Conservation (phyloP, 1,140 invertebrate genomes). For the Whitmania pigra region DNA sequence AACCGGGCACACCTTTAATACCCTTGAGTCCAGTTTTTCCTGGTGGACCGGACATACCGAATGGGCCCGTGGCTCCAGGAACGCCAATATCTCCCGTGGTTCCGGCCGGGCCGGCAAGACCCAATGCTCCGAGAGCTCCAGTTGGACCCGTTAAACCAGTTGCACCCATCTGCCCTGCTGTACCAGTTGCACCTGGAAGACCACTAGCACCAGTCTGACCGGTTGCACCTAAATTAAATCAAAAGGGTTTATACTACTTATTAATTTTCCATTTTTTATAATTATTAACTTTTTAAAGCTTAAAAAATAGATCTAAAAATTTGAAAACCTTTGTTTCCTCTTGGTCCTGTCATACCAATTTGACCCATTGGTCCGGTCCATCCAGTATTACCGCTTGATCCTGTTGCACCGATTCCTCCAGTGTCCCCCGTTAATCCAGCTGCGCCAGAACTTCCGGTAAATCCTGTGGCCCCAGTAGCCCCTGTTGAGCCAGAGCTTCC, state of each 20-base stretch:
- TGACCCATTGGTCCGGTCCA: neutral
- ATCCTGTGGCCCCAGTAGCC: neutral
- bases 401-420: slow-evolving; percentile 2
- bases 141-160: neutral
- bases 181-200: neutral
- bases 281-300: no score
- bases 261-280: no score
- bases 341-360: neutral
- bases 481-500: neutral
- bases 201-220: slow-evolving; percentile 11
- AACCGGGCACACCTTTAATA: neutral
- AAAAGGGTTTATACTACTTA: no score
- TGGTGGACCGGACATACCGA: neutral
- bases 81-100: neutral
- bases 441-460: slow-evolving; percentile 19
- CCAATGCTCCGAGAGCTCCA: neutral
- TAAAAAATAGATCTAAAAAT: neutral
- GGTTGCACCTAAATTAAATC: neutral
- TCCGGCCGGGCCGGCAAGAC: slow-evolving; percentile 6
- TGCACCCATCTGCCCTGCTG: neutral
- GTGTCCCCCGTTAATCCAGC: slow-evolving; percentile 7
- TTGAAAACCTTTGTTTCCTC: slow-evolving; percentile 1
- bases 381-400: slow-evolving; percentile 4
- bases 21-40: slow-evolving; percentile 5
- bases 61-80: neutral